Evolutionary conservation across 2,113 vertebrate species (phyloP), one percentile per base, ranked within the genome.

Genomic region (Rhea pennata): DNA sequence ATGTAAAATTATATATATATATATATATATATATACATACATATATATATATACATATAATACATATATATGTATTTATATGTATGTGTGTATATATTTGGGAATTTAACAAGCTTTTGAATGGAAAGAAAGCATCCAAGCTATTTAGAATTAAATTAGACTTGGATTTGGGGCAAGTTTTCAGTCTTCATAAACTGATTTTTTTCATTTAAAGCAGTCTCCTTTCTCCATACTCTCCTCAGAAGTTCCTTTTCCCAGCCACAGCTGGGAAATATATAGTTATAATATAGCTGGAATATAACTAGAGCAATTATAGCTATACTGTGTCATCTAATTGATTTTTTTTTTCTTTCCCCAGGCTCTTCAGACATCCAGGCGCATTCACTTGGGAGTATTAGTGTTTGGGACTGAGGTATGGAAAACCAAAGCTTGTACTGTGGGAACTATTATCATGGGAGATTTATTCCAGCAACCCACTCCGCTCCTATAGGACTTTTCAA

Each of bases 81-180:
- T 42, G 12, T 42, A 42, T 36, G 29, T 65, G 48, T 65, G 56
- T 84, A 89, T 80, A 48, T 15, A 70, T 95, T 77, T 80, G 64
- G 79, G 87, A 70, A 69, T 80, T 80, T 90, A 96, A 95, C 19
- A 73, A 94, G 84, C 26, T 65, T 59, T 79, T 80, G 92, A 80
- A 90, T 92, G 79, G 93, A 29, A 91, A 61, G 76, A 48, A 95
- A 79, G 54, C 74, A 79, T 44, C 64, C 67, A 66, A 85, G 89
- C 91, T 96, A 70, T 94, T 96, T 94, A 87, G 93, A 94, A 94
- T 73, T 82, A 89, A 97, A 79, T 97, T 96, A 97, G 87, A 61
- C 90, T 76, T 13, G 87, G 94, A 96, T 94, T 95, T 95, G 95
- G 91, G 91, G 85, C 53, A 10, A 19, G 77, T 62, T 95, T 90